phyloP scores from a whole-genome alignment of 1,140 invertebrate genomes.

The Ectropis grisescens region DNA sequence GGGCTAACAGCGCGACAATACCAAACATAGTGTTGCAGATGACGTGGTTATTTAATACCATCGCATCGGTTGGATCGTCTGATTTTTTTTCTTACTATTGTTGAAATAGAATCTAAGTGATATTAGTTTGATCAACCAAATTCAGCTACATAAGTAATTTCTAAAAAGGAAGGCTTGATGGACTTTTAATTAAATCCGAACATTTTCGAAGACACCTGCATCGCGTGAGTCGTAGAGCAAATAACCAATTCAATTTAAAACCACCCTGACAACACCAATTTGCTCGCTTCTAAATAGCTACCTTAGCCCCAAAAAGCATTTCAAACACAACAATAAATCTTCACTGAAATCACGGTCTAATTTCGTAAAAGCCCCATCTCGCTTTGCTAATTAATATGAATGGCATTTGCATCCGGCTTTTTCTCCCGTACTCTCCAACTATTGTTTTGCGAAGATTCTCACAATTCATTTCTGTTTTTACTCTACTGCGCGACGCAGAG shows the following conservation, averaged over 20 bases:
- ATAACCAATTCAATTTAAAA: conserved; percentile 58
- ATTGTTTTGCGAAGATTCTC: conserved; percentile 68
- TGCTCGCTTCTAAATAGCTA: conserved; percentile 58
- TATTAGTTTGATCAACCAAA: no score
- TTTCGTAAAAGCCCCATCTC: conserved; percentile 69
- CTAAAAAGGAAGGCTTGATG: no score
- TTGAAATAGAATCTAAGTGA: no score
- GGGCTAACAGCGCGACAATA: no score
- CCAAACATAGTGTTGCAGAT: no score
- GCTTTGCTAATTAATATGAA: conserved; percentile 71
- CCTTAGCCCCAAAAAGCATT: conserved; percentile 63
- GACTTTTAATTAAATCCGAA: no score
- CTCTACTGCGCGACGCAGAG: conserved; percentile 39
- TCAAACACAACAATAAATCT: conserved; percentile 68
- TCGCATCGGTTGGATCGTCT: no score
- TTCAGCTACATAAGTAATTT: no score
- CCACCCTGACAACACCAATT: conserved; percentile 56
- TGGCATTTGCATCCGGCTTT: conserved; percentile 69
- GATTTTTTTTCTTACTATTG: no score
- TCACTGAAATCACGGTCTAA: conserved; percentile 67
- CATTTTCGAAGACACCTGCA: no score
- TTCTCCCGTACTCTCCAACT: conserved; percentile 67
- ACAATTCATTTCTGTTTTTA: conserved; percentile 66
- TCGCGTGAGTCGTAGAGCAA: no score
- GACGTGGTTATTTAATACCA: no score